Evolutionary conservation across 2,113 vertebrate genomes (phyloP).

Genomic region (Epinephelus lanceolatus): DNA sequence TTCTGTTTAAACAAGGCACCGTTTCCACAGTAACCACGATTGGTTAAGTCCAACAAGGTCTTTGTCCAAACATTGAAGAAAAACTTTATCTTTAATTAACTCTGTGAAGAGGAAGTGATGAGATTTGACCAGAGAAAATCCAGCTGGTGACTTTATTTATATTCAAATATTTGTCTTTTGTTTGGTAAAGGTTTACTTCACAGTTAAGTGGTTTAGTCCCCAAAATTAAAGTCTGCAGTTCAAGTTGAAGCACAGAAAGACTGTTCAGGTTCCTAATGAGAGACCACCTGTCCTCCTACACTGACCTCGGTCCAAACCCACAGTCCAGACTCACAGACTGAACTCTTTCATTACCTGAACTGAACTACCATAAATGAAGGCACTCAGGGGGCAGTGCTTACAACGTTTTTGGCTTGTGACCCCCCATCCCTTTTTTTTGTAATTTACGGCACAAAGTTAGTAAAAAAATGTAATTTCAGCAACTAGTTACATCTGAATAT

Average conservation of each 20-base stretch:
- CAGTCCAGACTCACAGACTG: background rate
- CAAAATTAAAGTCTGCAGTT: background rate
- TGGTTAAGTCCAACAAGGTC: constrained; percentile 5
- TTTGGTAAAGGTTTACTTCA: background rate
- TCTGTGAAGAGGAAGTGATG: background rate
- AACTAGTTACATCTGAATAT: no score
- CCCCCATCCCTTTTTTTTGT: no score
- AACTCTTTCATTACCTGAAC: constrained; percentile 18
- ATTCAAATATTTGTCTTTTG: background rate
- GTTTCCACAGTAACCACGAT: constrained; percentile 46
- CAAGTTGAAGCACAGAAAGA: background rate
- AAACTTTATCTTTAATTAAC: background rate
- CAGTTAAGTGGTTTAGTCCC: background rate
- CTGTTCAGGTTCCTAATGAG: constrained; percentile 11
- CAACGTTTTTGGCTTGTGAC: background rate
- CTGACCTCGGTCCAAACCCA: background rate
- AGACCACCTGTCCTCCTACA: constrained; percentile 12
- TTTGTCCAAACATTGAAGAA: constrained; percentile 36
- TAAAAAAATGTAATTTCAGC: no score
- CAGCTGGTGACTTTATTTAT: background rate
- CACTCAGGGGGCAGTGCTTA: background rate
- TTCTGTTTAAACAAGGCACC: constrained; percentile 58
- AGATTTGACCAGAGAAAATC: background rate
- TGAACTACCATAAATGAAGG: background rate
- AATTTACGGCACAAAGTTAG: no score